Evolutionary conservation across 2,113 vertebrate species (phyloP), one percentile per base, ranked within the genome.

Genomic region (Laterallus jamaicensis): DNA sequence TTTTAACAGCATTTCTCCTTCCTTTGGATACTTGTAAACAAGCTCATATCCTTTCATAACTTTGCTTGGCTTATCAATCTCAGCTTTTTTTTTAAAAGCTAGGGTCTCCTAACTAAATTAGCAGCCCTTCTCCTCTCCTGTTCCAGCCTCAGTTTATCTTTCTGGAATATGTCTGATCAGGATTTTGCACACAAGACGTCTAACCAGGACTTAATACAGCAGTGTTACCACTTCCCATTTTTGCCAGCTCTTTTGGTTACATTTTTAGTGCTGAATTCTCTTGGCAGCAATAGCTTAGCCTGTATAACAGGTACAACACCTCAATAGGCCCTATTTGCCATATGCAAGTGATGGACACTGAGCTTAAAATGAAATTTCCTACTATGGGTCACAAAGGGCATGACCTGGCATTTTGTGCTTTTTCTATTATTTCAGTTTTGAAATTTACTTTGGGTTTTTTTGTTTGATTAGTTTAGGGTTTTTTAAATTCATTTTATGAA

Each of bases 391-490:
- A 64, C 31, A 15, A 69, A 49, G 29, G 2, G 1, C 15, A 42
- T 60, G 31, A 64, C 13, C 15, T 31, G 12, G 4, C 1, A 68
- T 67, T 67, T 74, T 78, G 22, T 59, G 8, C 2, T 40, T 37
- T 74, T 83, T 31, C 29, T 78, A 31, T 40, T 59, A 18, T 15
- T 82, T 68, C 7, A 28, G 10, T 8, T 67, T 86, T 56, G 19
- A 29, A 94, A 59, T 54, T 12, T 24, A 19, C 25, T 39, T 58
- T 69, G 8, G 16, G 5, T 19, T 22, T 25, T 5, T 62, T 49
- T 62, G 12, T 31, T 50, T 67, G 1, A 3, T 9, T 67, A 55
- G 11, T 5, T 11, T 56, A 21, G 4, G 4, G 0, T 12, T 37
- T 16, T n/a, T 28, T 58, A 19, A 15, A 17, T 69, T 69, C 58